Conservation (phyloP, 2,113 vertebrate species). For the Isurus oxyrinchus region DNA sequence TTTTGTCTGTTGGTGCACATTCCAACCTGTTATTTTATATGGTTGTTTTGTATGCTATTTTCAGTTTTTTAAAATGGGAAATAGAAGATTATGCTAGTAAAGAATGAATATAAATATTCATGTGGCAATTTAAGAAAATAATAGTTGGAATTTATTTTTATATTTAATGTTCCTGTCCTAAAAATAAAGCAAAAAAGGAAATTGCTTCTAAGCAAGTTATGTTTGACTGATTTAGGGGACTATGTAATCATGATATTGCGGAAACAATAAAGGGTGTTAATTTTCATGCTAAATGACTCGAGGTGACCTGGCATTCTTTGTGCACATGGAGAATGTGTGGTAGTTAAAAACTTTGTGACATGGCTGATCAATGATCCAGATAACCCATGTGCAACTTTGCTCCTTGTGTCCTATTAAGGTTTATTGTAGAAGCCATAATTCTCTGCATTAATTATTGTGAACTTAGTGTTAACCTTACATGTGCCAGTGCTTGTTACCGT, state of each 20-base stretch:
- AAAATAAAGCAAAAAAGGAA: background rate
- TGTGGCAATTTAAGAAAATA: background rate
- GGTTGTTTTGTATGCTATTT: background rate
- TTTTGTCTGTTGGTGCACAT: background rate
- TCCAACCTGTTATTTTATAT: background rate
- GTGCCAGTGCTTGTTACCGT: background rate
- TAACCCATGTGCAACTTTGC: background rate
- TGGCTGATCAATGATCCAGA: background rate
- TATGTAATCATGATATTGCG: background rate
- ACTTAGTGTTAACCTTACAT: background rate
- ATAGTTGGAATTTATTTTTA: constrained; percentile 6
- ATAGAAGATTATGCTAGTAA: background rate
- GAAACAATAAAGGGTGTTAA: background rate
- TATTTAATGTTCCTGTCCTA: background rate
- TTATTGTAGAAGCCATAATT: background rate
- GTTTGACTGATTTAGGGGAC: background rate
- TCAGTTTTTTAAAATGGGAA: background rate
- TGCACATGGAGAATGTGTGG: background rate
- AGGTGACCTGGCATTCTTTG: constrained; percentile 15
- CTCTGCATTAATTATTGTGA: background rate
- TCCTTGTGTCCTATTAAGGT: background rate
- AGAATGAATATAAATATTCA: background rate
- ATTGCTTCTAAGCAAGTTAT: background rate
- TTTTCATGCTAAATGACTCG: constrained; percentile 22
- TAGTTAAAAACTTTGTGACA: background rate